Evolutionary conservation across 2,113 vertebrate species (phyloP), one percentile per base, ranked within the genome.

Genomic region (Nyctibius bracteatus): DNA sequence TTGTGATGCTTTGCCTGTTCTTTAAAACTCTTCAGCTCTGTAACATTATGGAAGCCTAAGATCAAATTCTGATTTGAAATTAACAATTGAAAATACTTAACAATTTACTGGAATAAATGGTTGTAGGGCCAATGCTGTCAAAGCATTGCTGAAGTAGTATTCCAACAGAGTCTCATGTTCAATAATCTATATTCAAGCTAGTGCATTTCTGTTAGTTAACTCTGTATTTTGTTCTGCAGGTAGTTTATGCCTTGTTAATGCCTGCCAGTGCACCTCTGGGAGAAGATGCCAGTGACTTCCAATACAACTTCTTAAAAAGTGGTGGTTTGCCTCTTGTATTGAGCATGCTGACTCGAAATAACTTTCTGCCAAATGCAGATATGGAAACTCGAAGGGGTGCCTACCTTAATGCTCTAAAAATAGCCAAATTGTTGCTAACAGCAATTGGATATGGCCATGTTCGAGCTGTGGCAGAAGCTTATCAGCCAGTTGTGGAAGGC

Each of bases 211-310:
- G 25, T 49, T 75, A 35, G 3, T 55, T 84, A 83, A 95, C 31
- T 62, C 65, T 52, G 2, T 63, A 2, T 93, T 94, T 88, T 80
- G 49, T 92, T 93, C 47, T 85, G 3, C 95, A 99, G 99, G 99
- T 99, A 96, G 99, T 99, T 88, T 99, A 99, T 98, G 99, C 99
- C 97, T 98, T 99, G 98, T 98, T 99, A 97, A 99, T 99, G 99
- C 99, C 99, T 96, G 99, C 99, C 97, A 99, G 99, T 96, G 99
- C 99, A 96, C 99, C 99, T 73, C 97, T 99, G 96, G 99, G 99
- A 63, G 99, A 99, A 97, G 99, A 99, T 63, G 99, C 99, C 65
- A 99, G 99, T 88, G 99, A 99, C 96, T 99, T 99, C 97, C 99
- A 99, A 41, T 99, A 99, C 97, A 99, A 99, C 97, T 99, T 99